Percentiles rank a stretch among this genome's conserved stretches.
Conservation (phyloP, 1,140 invertebrate species). For the Amyelois transitella region DNA sequence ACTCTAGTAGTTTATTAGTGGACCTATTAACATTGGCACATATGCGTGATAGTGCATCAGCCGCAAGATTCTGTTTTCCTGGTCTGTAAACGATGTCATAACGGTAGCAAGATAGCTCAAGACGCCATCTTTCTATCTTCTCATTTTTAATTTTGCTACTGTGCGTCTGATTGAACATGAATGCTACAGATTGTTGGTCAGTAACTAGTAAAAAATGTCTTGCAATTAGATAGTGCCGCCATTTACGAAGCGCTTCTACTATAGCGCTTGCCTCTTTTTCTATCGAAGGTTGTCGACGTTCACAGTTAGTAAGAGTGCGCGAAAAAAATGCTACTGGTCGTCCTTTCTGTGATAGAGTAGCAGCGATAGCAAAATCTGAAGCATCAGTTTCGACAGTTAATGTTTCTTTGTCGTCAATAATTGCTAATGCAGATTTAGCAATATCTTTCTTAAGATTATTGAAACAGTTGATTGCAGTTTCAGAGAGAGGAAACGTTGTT, state of each 20-base stretch:
- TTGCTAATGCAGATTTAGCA: slow-evolving; percentile 4
- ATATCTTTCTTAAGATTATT: slow-evolving; percentile 9
- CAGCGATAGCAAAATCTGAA: slow-evolving; percentile 50
- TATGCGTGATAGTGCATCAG: slow-evolving; percentile 48
- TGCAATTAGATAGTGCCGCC: slow-evolving; percentile 17
- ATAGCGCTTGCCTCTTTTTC: slow-evolving; percentile 29
- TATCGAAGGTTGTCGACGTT: slow-evolving; percentile 16
- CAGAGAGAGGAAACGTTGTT: background rate
- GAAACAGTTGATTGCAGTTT: background rate
- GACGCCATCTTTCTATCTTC: slow-evolving; percentile 56
- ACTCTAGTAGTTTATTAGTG: slow-evolving; percentile 2
- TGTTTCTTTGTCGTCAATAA: slow-evolving; percentile 8
- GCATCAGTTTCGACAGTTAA: slow-evolving; percentile 65
- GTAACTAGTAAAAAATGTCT: background rate
- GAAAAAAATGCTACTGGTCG: slow-evolving; percentile 24
- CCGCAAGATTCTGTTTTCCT: slow-evolving; percentile 37
- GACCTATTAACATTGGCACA: slow-evolving; percentile 6
- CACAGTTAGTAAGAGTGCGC: slow-evolving; percentile 10
- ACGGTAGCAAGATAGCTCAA: slow-evolving; percentile 46
- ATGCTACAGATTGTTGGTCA: too few species aligned
- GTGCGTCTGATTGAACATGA: background rate
- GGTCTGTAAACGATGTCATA: slow-evolving; percentile 37
- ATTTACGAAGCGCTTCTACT: slow-evolving; percentile 13
- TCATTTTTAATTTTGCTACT: slow-evolving; percentile 27
- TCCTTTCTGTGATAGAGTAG: slow-evolving; percentile 48